Base-by-base conservation (phyloP, 2,888 invertebrate species). In the Cheilosia grossa region DNA sequence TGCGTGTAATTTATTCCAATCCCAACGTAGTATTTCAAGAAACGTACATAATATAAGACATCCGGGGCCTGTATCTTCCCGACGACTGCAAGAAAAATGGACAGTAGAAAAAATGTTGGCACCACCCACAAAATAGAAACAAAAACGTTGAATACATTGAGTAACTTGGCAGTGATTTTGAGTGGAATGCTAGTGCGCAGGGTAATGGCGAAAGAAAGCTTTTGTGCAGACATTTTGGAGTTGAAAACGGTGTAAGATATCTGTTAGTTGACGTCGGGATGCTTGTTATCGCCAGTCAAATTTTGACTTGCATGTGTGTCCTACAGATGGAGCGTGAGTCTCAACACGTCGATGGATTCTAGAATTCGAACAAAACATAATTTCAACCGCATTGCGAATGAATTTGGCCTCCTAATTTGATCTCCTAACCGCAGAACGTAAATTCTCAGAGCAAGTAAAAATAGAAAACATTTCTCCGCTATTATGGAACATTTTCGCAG, bases 1-100 rank as follows among this genome's bases (percentile, higher is more conserved):
- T 83, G 80, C 81, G 83, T 87, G 82, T 88, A 89, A 89, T 89
- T 89, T 88, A 89, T 89, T 89, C 89, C 89, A 89, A 89, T 89
- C 88, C 88, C 87, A 88, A 88, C 88, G 86, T 87, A 88, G 89
- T 88, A 89, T 88, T 88, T 89, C 88, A 88, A 88, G 83, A 87
- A 75, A 87, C 82, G 87, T 88, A 89, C 87, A 89, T 88, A 87
- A 88, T 89, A 88, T 89, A 88, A 83, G 87, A 87, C 75, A 63
- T 78, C 73, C 77, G 85, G 85, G 72, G 86, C 70, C 77, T 82
- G 87, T 87, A 78, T 87, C 79, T 79, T 86, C 80, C 87, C 87
- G 87, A 88, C 77, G 86, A 78, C 82, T 87, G 83, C 87, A 88
- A 88, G 88, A 88, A 88, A 88, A 87, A 88, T 88, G 87, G 86